Evolutionary conservation across 2,888 invertebrate species (phyloP).

Genomic region (Orthosia gracilis): DNA sequence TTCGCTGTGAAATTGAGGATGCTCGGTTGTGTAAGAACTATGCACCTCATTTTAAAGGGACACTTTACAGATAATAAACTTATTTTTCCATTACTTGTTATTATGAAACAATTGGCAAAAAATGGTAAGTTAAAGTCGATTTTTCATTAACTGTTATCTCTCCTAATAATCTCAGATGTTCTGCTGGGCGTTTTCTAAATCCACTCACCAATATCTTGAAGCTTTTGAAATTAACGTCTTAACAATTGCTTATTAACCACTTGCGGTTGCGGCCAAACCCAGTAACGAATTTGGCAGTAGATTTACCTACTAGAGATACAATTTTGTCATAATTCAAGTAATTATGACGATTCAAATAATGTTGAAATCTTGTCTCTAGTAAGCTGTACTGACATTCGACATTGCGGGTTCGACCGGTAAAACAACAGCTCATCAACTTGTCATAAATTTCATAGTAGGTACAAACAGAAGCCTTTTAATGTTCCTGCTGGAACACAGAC

Average conservation of each 20-base stretch:
- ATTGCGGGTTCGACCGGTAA: neutral
- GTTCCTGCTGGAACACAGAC: no score
- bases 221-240: conserved; percentile 10
- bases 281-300: neutral
- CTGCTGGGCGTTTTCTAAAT: neutral
- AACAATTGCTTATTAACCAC: neutral
- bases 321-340: neutral
- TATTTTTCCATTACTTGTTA: conserved; percentile 90
- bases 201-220: neutral
- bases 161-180: neutral
- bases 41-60: conserved; percentile 91
- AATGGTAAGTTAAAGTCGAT: conserved; percentile 85
- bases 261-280: neutral
- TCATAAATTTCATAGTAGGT: no score
- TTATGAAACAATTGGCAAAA: conserved; percentile 92
- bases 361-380: neutral
- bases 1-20: conserved; percentile 93
- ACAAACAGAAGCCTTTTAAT: no score
- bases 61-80: conserved; percentile 92
- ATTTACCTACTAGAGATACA: neutral
- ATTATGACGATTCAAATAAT: neutral
- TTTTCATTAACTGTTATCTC: neutral
- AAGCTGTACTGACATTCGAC: neutral
- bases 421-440: neutral
- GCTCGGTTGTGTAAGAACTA: conserved; percentile 91